phyloP scores from a whole-genome alignment of 2,113 vertebrate species.

The Accipiter virgatus region DNA sequence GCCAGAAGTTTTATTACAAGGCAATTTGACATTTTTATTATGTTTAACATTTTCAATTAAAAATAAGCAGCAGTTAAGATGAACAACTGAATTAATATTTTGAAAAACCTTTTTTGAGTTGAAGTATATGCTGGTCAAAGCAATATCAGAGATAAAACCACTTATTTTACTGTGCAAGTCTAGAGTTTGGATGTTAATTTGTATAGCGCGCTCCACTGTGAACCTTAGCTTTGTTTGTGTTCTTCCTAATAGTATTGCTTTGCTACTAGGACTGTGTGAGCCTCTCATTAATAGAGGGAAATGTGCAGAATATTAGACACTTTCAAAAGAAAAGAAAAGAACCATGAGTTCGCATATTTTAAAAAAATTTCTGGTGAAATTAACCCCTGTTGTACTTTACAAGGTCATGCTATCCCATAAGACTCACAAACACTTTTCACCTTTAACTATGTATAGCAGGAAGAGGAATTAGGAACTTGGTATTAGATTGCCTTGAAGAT shows the following conservation, averaged over 20 bases:
- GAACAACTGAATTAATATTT: background rate
- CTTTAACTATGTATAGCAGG: background rate
- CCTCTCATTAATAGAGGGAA: background rate
- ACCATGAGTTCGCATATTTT: background rate
- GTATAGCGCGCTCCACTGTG: background rate
- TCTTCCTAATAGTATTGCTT: background rate
- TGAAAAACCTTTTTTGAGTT: background rate
- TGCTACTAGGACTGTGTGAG: background rate
- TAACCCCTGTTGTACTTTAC: background rate
- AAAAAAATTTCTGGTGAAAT: background rate
- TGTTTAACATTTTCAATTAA: background rate
- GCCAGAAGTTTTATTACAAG: background rate
- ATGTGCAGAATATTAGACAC: background rate
- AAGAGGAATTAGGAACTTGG: background rate
- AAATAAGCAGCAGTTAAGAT: background rate
- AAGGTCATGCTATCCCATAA: background rate
- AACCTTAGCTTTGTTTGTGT: background rate
- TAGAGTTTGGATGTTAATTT: background rate
- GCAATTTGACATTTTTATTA: conserved; percentile 24
- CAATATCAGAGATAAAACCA: background rate
- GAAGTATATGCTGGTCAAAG: background rate
- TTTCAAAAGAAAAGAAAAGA: background rate
- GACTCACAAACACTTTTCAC: background rate
- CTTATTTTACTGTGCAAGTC: background rate
- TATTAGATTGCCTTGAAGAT: background rate